Evolutionary conservation across 2,888 invertebrate genomes (phyloP).

Genomic region (Agriopis marginaria): DNA sequence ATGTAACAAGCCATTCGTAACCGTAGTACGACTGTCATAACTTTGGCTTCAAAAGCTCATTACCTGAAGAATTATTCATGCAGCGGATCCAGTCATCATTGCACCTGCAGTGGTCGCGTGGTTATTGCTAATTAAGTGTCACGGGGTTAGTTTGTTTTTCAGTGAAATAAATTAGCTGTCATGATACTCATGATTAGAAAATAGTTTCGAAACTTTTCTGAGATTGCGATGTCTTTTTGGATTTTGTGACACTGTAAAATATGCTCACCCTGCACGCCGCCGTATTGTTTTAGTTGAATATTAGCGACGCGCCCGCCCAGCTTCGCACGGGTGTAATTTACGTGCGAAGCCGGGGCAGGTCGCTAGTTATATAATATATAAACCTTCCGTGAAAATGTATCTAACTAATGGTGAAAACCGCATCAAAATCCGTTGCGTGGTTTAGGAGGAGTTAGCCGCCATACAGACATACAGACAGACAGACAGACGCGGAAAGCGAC

Average conservation of each 20-base stretch:
- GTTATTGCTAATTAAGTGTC: slow-evolving; percentile 33
- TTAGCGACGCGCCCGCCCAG: too few species aligned
- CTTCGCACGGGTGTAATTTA: too few species aligned
- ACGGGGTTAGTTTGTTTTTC: slow-evolving; percentile 9
- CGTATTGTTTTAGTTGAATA: not conserved
- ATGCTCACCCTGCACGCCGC: not conserved
- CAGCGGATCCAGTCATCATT: slow-evolving; percentile 37
- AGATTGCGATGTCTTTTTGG: not conserved
- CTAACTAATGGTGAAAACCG: too few species aligned
- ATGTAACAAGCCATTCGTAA: slow-evolving; percentile 14
- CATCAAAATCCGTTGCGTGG: too few species aligned
- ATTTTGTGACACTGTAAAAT: not conserved
- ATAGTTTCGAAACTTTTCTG: slow-evolving; percentile 1
- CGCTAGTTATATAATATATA: too few species aligned
- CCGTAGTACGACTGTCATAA: slow-evolving; percentile 36
- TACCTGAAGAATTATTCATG: slow-evolving; percentile 46
- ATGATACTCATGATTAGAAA: slow-evolving; percentile 4
- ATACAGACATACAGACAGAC: too few species aligned
- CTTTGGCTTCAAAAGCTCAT: slow-evolving; percentile 42
- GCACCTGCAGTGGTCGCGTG: slow-evolving; percentile 36
- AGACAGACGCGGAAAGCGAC: too few species aligned
- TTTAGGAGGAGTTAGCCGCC: too few species aligned
- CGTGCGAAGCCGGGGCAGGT: too few species aligned
- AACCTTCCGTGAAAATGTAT: too few species aligned
- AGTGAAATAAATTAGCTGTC: not conserved